Evolutionary conservation across 1,140 invertebrate genomes (phyloP).

Genomic region (Pissodes strobi): DNA sequence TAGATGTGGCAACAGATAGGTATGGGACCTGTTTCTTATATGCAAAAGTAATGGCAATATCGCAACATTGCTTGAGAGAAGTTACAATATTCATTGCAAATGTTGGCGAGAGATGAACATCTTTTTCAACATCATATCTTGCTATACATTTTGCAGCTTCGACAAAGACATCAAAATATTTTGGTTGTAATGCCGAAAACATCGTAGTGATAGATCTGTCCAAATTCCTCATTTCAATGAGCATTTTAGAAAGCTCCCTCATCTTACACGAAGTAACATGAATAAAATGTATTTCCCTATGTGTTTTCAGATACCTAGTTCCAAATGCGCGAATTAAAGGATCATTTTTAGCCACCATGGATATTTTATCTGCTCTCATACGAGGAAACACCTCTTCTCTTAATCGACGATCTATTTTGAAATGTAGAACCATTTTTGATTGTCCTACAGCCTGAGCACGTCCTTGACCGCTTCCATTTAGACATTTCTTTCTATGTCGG

Average conservation of each 20-base stretch:
- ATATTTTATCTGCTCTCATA: conserved; percentile 37
- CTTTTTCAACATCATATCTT: conserved; percentile 20
- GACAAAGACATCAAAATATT: conserved; percentile 38
- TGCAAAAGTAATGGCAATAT: conserved; percentile 32
- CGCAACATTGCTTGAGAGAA: conserved; percentile 33
- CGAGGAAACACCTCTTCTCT: conserved; percentile 30
- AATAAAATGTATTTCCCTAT: conserved; percentile 46
- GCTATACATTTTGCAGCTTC: conserved; percentile 28
- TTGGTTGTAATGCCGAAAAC: conserved; percentile 35
- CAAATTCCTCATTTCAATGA: conserved; percentile 45
- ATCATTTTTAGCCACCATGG: conserved; percentile 43
- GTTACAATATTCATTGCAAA: conserved; percentile 37
- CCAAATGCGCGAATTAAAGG: conserved; percentile 47
- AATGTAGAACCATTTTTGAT: conserved; percentile 13
- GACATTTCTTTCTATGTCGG: conserved; percentile 24
- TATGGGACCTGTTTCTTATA: conserved; percentile 16
- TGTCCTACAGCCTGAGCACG: conserved; percentile 1
- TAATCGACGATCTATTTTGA: conserved; percentile 18
- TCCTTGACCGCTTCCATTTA: background rate
- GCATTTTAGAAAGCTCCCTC: conserved; percentile 44
- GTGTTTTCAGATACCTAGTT: conserved; percentile 47
- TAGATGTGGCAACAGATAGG: conserved; percentile 21
- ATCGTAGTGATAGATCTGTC: conserved; percentile 35
- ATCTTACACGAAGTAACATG: conserved; percentile 47
- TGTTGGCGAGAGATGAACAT: conserved; percentile 19